phyloP scores from a whole-genome alignment of 2,113 vertebrate genomes.

The Oxyura jamaicensis region DNA sequence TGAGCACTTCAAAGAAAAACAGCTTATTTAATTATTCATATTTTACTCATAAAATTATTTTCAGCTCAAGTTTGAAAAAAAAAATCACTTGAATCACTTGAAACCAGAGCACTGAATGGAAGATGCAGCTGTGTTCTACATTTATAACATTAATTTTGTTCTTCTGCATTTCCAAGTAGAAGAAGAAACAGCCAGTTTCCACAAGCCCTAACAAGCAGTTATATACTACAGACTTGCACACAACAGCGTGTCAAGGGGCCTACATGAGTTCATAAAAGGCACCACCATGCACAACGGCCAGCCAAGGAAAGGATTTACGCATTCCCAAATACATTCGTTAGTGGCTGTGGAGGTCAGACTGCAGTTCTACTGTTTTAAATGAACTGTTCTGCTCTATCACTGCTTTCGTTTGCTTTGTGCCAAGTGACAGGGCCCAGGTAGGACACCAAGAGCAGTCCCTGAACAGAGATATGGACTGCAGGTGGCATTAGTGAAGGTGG shows the following conservation, averaged over 20 bases:
- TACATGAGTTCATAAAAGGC: neutral
- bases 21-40: slow-evolving; percentile 41
- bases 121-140: neutral
- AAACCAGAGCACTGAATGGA: neutral
- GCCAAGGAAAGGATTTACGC: neutral
- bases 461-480: neutral
- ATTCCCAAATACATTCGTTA: neutral
- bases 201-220: neutral
- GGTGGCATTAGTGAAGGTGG: neutral
- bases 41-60: neutral
- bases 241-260: neutral
- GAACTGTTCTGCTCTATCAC: neutral
- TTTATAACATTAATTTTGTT: slow-evolving; percentile 1
- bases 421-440: neutral
- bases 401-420: neutral
- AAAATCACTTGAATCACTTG: neutral
- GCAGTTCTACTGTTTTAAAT: neutral
- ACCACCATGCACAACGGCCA: neutral
- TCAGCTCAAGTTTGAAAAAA: neutral
- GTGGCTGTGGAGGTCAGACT: neutral
- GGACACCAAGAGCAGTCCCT: neutral
- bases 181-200: neutral
- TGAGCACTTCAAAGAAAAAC: slow-evolving; percentile 42
- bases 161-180: neutral
- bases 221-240: neutral